Conservation (phyloP, 2,113 vertebrate genomes). For the Centrocercus urophasianus region DNA sequence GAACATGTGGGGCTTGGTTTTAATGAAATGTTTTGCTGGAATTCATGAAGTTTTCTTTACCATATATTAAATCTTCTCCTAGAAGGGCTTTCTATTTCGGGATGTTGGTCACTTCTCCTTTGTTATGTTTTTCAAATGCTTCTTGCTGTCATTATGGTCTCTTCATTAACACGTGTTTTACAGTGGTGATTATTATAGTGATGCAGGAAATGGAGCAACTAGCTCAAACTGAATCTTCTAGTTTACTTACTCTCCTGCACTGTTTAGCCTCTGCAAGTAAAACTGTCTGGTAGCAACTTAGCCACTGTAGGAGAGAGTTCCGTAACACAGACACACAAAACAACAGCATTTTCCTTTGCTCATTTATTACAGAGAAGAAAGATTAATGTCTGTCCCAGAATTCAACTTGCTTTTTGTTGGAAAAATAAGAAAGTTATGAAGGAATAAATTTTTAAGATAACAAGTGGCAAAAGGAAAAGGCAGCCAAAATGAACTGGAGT, state of each 20-base stretch:
- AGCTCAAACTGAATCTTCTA: neutral
- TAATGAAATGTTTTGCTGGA: neutral
- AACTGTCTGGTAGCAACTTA: neutral
- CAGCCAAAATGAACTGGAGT: neutral
- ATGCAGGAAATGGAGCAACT: neutral
- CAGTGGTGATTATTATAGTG: neutral
- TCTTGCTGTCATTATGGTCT: accelerated
- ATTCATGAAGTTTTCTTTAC: neutral
- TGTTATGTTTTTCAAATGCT: neutral
- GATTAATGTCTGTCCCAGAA: neutral
- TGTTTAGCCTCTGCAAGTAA: neutral
- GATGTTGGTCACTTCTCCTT: neutral
- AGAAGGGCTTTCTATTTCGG: neutral
- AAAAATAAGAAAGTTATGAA: neutral
- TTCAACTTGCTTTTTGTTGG: neutral
- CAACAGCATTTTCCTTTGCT: neutral
- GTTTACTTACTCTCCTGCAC: neutral
- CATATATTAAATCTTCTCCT: neutral
- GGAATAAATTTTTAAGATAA: neutral
- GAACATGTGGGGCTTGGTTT: neutral
- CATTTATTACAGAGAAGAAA: neutral
- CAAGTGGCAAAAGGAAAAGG: neutral
- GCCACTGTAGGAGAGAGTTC: neutral
- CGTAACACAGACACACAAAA: accelerated
- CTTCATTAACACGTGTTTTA: neutral